Evolutionary conservation across 2,797 vertebrate species (phyloP).

Genomic region (Sorex maritimensis): DNA sequence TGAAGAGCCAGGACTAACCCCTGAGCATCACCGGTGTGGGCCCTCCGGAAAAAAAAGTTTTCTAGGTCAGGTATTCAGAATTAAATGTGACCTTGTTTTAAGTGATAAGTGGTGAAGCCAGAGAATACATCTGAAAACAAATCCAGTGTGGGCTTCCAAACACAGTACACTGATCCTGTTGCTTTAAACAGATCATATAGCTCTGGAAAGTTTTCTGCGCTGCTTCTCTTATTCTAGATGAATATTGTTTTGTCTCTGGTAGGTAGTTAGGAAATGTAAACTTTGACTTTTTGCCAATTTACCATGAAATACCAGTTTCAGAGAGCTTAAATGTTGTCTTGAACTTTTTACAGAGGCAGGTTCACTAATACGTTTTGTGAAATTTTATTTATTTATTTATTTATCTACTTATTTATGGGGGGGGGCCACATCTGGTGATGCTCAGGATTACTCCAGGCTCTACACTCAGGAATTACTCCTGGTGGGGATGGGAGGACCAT

Average conservation of each 20-base stretch:
- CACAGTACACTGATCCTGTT: conserved; percentile 46
- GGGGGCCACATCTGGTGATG: too few species aligned
- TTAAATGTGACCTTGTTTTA: conserved; percentile 74
- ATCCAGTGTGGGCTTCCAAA: conserved; percentile 58
- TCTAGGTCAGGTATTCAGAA: conserved; percentile 62
- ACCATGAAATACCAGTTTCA: conserved; percentile 36
- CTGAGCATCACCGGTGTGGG: too few species aligned
- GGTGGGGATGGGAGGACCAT: too few species aligned
- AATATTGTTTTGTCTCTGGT: conserved; percentile 55
- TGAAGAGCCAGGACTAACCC: too few species aligned
- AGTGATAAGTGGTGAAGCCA: conserved; percentile 54
- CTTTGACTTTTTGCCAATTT: conserved; percentile 51
- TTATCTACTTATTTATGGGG: too few species aligned
- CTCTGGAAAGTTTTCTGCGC: conserved; percentile 58
- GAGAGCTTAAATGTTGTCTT: conserved; percentile 20
- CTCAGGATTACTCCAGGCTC: too few species aligned
- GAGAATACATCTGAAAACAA: conserved; percentile 61
- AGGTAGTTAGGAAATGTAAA: conserved; percentile 48
- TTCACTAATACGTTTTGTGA: conserved; percentile 51
- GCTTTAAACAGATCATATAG: conserved; percentile 57
- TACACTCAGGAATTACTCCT: too few species aligned
- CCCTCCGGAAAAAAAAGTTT: conserved; percentile 10
- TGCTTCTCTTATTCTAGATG: conserved; percentile 60
- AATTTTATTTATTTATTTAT: too few species aligned
- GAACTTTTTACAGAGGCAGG: neutral